phyloP scores from a whole-genome alignment of 2,888 invertebrate species.

The Hipparchia sbordonii region DNA sequence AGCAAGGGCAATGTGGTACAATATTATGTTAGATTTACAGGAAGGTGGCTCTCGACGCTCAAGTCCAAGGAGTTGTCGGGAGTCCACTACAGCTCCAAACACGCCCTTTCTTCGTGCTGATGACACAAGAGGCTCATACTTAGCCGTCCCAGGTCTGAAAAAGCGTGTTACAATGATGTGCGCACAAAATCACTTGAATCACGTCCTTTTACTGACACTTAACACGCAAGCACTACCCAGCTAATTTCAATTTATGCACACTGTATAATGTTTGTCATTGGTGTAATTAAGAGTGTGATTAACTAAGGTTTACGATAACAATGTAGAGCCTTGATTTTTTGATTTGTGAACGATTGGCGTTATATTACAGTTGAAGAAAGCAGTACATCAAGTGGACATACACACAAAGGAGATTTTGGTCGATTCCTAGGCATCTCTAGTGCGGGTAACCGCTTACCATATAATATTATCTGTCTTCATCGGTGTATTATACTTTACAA shows the following conservation, averaged over 20 bases:
- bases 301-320: background rate
- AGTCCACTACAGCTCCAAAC: constrained; percentile 75
- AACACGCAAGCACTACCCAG: constrained; percentile 61
- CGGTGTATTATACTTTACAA: constrained; percentile 51
- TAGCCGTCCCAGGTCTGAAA: constrained; percentile 84
- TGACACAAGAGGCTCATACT: constrained; percentile 84
- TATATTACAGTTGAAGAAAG: constrained; percentile 81
- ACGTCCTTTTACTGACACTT: constrained; percentile 59
- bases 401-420: constrained; percentile 81
- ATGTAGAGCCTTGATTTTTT: constrained; percentile 19
- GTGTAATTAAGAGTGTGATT: background rate
- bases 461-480: constrained; percentile 47
- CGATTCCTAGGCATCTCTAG: constrained; percentile 88
- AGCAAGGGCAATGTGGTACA: constrained; percentile 48
- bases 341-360: constrained; percentile 55
- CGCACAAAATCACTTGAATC: constrained; percentile 59
- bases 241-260: constrained; percentile 51
- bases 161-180: constrained; percentile 47
- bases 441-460: constrained; percentile 80
- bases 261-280: constrained; percentile 42
- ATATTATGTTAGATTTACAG: constrained; percentile 78
- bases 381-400: constrained; percentile 71
- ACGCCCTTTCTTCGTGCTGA: constrained; percentile 79
- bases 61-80: constrained; percentile 72
- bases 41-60: constrained; percentile 77